Base-by-base conservation (phyloP, 2,888 invertebrate species). In the Elmis aenea region DNA sequence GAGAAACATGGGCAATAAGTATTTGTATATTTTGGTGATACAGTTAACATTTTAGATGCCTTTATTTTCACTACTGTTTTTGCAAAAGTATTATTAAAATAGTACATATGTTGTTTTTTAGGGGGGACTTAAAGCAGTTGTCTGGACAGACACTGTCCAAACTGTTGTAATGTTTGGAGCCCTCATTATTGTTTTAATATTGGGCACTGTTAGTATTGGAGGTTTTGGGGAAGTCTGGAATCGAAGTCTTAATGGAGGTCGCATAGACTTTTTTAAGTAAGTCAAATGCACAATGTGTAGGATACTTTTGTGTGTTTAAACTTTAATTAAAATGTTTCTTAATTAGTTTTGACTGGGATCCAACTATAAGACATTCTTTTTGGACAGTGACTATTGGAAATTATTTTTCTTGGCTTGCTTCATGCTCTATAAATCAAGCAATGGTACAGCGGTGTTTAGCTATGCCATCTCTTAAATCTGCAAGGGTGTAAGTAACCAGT, bases 381-480 rank as follows among this genome's bases (percentile, higher is more conserved):
- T 91, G 89, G 89, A 76, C 82, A 1, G 79, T 83, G 1, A 74
- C 79, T 0, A 70, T 84, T 31, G 90, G 89, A 3, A 87, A 85
- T 57, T 85, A 82, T 59, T 81, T 89, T 54, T 79, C 80, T 47
- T 88, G 86, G 85, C 67, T 88, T 33, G 83, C 86, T 0, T 79
- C 85, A 1, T 87, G 86, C 59, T 84, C 85, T 1, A 84, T 86
- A 8, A 89, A 89, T 63, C 90, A 90, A 66, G 83, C 88, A 0
- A 88, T 89, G 83, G 85, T 91, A 1, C 90, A 91, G 57, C 69
- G 90, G 47, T 87, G 87, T 52, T 70, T 90, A 2, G 81, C 87
- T 0, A 78, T 89, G 63, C 82, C 86, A 0, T 76, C 83, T 6
- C 64, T 86, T 16, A 74, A 67, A 55, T 75, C 81, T 50, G 86